Evolutionary conservation across 1,140 invertebrate species (phyloP).

Genomic region (Probaryconus sp.): DNA sequence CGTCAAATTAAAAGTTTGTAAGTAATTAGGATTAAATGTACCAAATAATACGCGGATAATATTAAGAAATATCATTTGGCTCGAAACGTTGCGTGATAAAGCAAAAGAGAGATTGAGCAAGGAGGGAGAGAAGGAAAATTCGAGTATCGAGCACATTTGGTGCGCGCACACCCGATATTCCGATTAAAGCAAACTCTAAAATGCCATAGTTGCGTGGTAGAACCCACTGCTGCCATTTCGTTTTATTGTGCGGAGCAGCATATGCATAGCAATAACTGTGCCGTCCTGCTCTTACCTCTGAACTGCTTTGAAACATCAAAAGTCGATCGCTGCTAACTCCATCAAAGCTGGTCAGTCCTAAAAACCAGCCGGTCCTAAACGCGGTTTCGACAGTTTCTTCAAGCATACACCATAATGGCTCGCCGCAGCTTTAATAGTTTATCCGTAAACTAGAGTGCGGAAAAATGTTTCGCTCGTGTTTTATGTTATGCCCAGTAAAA

Average conservation of each 20-base stretch:
- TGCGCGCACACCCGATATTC: slow-evolving; percentile 57
- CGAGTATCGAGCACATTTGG: slow-evolving; percentile 52
- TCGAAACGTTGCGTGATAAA: slow-evolving; percentile 2
- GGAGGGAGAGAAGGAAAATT: slow-evolving; percentile 25
- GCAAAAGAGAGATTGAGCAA: too few species aligned
- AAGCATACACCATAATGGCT: slow-evolving; percentile 25
- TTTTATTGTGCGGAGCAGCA: slow-evolving; percentile 73
- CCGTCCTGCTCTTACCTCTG: slow-evolving; percentile 41
- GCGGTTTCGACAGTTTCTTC: slow-evolving; percentile 26
- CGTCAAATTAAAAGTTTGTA: too few species aligned
- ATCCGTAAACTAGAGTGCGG: slow-evolving; percentile 22
- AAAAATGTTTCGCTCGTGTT: slow-evolving; percentile 33
- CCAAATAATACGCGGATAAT: neutral
- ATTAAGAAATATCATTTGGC: neutral
- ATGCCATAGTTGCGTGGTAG: slow-evolving; percentile 57
- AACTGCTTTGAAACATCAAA: slow-evolving; percentile 48
- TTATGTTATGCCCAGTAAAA: too few species aligned
- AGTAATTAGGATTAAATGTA: too few species aligned
- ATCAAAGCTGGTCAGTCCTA: slow-evolving; percentile 36
- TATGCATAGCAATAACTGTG: slow-evolving; percentile 75
- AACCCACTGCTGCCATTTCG: slow-evolving; percentile 67
- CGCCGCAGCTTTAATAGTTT: slow-evolving; percentile 35
- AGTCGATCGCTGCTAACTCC: slow-evolving; percentile 62
- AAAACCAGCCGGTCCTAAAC: slow-evolving; percentile 25
- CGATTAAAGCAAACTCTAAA: slow-evolving; percentile 73